Evolutionary conservation across 1,140 invertebrate genomes (phyloP).

Genomic region (Argopecten irradians): DNA sequence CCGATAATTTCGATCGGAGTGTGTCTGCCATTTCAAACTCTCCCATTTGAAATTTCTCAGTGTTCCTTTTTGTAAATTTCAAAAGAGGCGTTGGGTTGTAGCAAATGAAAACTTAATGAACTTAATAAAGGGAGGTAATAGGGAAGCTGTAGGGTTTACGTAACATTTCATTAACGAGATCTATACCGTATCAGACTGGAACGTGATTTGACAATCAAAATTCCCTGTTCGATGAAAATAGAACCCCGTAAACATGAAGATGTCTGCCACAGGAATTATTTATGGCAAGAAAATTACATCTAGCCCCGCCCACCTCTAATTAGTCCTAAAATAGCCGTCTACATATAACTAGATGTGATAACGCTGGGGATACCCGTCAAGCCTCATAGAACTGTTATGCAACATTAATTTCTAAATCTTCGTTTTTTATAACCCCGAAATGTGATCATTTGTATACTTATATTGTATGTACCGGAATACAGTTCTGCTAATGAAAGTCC

Average conservation of each 20-base stretch:
- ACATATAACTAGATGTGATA: too few relatives aligned
- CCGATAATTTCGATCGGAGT: background rate
- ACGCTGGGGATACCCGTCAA: too few relatives aligned
- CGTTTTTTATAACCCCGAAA: too few relatives aligned
- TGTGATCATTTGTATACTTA: too few relatives aligned
- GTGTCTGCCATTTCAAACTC: background rate
- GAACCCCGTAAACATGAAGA: background rate
- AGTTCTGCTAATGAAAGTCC: too few relatives aligned
- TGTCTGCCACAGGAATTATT: background rate
- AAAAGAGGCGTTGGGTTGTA: background rate
- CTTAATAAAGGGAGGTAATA: too few relatives aligned
- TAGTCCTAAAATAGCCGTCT: background rate
- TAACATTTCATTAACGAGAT: background rate
- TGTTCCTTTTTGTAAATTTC: background rate
- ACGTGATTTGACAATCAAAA: background rate
- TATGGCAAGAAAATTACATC: background rate
- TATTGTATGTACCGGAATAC: too few relatives aligned
- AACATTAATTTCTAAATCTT: too few relatives aligned
- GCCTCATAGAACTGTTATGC: too few relatives aligned
- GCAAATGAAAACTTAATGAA: background rate
- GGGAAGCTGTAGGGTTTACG: background rate
- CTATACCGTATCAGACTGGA: background rate
- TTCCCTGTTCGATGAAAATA: background rate
- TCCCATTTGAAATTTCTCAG: background rate
- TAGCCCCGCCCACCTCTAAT: background rate